These are phyloP conservation scores for Marasmarcha lunaedactyla DNA, from an alignment of 2,888 invertebrate species.

Conservation along the genomic window DNA sequence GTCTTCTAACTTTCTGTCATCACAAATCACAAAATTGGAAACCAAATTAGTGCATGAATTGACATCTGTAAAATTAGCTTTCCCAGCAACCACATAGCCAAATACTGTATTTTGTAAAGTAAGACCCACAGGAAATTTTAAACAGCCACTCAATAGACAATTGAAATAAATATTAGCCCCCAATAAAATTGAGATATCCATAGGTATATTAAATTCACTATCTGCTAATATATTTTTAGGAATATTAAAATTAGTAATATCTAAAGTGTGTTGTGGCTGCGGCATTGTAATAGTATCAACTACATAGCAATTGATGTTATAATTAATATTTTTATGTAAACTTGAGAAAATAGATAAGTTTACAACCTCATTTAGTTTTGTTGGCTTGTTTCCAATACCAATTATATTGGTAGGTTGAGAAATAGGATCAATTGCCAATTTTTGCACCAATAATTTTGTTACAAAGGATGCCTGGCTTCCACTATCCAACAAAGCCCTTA, in stretches of 20 bases:
- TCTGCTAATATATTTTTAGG: constrained; percentile 9
- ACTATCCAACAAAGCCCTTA: constrained; percentile 10
- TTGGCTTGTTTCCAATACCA: constrained; percentile 9
- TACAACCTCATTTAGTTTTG: constrained; percentile 9
- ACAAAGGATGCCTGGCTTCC: constrained; percentile 10
- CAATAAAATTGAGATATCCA: constrained; percentile 11
- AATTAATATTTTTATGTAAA: constrained; percentile 6
- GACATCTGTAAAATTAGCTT: neutral
- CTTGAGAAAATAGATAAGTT: constrained; percentile 3
- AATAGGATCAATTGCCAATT: constrained; percentile 3
- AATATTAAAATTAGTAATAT: constrained; percentile 3
- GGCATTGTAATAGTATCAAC: constrained; percentile 7
- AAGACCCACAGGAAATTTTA: constrained; percentile 9
- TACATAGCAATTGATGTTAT: constrained; percentile 8
- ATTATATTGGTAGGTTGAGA: constrained; percentile 7
- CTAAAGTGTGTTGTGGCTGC: constrained; percentile 7
- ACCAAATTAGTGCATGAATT: constrained; percentile 1
- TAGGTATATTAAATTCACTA: constrained; percentile 6
- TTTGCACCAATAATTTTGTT: constrained; percentile 5
- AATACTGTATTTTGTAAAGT: constrained; percentile 15
- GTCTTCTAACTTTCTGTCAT: constrained; percentile 11
- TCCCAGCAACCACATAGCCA: constrained; percentile 13
- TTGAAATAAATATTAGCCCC: constrained; percentile 14
- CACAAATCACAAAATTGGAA: constrained; percentile 8
- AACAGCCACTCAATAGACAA: constrained; percentile 5